Evolutionary conservation across 2,888 invertebrate genomes (phyloP).

Genomic region (Melitaea athalia): DNA sequence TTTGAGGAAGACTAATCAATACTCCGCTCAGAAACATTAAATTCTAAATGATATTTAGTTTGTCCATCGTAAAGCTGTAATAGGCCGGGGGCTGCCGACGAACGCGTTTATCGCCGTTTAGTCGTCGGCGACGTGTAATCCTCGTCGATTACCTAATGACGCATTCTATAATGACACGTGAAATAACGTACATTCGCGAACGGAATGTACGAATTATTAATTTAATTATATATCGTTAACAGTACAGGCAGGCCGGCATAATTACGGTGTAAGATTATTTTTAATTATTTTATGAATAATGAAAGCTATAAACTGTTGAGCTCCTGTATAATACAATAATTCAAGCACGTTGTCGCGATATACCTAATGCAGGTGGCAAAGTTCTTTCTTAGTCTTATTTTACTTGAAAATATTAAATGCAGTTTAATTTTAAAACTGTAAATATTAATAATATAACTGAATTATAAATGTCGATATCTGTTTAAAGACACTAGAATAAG

Average conservation of each 20-base stretch:
- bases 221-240: background rate
- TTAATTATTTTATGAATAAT: background rate
- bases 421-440: too few relatives aligned
- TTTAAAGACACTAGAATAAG: too few relatives aligned
- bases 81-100: conserved; percentile 50
- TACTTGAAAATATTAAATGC: too few relatives aligned
- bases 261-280: conserved; percentile 1
- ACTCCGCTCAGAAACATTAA: conserved; percentile 43
- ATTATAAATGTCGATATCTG: too few relatives aligned
- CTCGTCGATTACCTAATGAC: conserved; percentile 67
- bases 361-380: background rate
- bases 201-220: conserved; percentile 11
- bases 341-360: background rate
- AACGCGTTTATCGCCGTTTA: conserved; percentile 75
- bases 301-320: background rate
- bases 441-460: too few relatives aligned
- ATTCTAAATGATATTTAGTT: conserved; percentile 47
- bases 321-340: background rate
- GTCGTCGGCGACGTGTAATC: conserved; percentile 66
- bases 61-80: conserved; percentile 58
- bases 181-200: conserved; percentile 29
- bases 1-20: conserved; percentile 4
- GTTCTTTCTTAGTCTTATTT: too few relatives aligned
- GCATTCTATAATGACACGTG: conserved; percentile 56
- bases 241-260: background rate